A percentile compares a stretch with the other conserved stretches of the same genome.
Evolutionary conservation across 30 jellyfish, hydroid and myxozoan species (phyloP).

Genomic region (Morbakka virulenta): DNA sequence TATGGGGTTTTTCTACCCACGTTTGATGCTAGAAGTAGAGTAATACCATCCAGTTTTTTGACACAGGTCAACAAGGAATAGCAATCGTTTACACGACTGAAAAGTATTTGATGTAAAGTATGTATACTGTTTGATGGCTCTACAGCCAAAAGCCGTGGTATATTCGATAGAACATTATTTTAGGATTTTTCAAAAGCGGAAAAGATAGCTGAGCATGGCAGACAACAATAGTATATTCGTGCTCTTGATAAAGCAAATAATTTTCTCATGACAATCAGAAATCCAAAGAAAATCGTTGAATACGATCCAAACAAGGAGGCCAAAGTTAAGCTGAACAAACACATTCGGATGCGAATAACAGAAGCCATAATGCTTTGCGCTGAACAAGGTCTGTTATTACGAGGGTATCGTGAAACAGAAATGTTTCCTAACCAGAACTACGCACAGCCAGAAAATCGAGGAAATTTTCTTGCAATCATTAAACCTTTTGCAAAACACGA

Average conservation of each 20-base stretch:
- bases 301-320: too few relatives aligned
- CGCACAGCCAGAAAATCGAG: constrained; percentile 34
- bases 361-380: background rate
- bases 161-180: constrained; percentile 1
- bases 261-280: constrained; percentile 35
- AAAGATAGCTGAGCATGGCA: too few relatives aligned
- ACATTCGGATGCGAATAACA: too few relatives aligned
- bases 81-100: too few relatives aligned
- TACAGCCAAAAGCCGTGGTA: constrained; percentile 18
- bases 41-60: too few relatives aligned
- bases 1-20: too few relatives aligned
- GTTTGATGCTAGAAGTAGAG: too few relatives aligned
- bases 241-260: constrained; percentile 48
- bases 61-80: too few relatives aligned
- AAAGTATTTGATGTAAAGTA: constrained; percentile 7
- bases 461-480: constrained; percentile 46
- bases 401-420: constrained; percentile 47
- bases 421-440: constrained; percentile 42
- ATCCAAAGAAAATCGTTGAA: constrained; percentile 35
- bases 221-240: constrained; percentile 35
- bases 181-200: constrained; percentile 37
- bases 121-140: constrained; percentile 21
- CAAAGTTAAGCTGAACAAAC: constrained; percentile 38
- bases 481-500: constrained; percentile 47
- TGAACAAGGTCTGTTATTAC: too few relatives aligned